phyloP scores from a whole-genome alignment of 2,888 invertebrate genomes.

The Anagyrus pseudococci region DNA sequence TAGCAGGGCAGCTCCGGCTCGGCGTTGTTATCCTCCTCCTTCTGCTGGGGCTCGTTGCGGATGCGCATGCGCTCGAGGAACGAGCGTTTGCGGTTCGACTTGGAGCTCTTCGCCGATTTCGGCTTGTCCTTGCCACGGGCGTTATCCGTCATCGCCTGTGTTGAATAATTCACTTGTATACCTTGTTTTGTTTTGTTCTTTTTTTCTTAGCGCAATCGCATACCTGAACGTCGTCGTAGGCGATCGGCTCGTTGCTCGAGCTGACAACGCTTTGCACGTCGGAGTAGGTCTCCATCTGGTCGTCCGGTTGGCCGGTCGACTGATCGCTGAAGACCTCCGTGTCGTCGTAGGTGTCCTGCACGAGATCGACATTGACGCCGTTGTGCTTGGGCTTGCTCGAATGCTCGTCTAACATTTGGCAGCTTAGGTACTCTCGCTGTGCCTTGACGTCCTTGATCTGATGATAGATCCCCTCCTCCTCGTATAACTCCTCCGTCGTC shows the following conservation, averaged over 20 bases:
- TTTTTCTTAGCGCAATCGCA: not conserved
- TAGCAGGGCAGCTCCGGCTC: slow-evolving; percentile 43
- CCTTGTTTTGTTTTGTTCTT: too few relatives aligned
- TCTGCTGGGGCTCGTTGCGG: slow-evolving; percentile 43
- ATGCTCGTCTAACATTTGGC: too few relatives aligned
- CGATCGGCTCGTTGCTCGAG: slow-evolving; percentile 12
- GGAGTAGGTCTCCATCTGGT: slow-evolving; percentile 40
- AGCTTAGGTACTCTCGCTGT: slow-evolving; percentile 42
- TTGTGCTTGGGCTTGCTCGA: too few relatives aligned
- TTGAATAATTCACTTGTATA: too few relatives aligned
- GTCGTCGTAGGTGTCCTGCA: slow-evolving; percentile 47
- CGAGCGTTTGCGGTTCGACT: slow-evolving; percentile 48
- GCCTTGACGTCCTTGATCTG: slow-evolving; percentile 53
- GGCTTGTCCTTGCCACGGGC: slow-evolving; percentile 5
- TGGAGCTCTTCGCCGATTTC: slow-evolving; percentile 35
- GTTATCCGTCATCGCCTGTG: too few relatives aligned
- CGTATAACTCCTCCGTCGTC: slow-evolving; percentile 45
- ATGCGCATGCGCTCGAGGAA: slow-evolving; percentile 50
- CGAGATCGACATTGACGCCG: slow-evolving; percentile 7
- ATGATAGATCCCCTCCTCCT: slow-evolving; percentile 56
- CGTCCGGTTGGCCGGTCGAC: slow-evolving; percentile 12
- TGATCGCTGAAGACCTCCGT: slow-evolving; percentile 26
- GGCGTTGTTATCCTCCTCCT: slow-evolving; percentile 36
- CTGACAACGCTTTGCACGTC: slow-evolving; percentile 37
- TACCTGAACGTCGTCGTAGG: slow-evolving; percentile 43